Conservation (phyloP, 2,888 invertebrate genomes). For the Andrena flavipes region DNA sequence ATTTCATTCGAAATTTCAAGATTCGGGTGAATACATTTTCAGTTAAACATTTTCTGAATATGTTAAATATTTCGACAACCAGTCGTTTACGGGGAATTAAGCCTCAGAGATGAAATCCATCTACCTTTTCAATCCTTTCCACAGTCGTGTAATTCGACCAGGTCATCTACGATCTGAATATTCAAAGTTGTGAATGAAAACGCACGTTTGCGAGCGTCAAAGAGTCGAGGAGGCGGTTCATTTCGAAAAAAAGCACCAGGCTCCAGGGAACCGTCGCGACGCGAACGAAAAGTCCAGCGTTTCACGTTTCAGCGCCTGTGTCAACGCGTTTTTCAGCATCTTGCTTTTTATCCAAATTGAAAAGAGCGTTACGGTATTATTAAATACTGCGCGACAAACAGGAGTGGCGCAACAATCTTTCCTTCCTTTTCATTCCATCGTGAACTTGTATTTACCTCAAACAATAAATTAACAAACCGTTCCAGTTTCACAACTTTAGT, state of each 20-base stretch:
- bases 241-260: neutral
- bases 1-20: too few relatives aligned
- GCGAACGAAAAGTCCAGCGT: neutral
- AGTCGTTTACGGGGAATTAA: neutral
- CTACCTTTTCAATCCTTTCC: slow-evolving; percentile 5
- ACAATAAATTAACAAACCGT: too few relatives aligned
- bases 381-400: neutral
- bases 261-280: neutral
- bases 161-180: neutral
- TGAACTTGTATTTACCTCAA: neutral
- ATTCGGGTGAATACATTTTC: too few relatives aligned
- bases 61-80: neutral
- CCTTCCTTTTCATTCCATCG: neutral
- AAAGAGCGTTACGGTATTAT: neutral
- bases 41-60: too few relatives aligned
- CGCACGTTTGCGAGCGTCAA: neutral
- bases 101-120: neutral
- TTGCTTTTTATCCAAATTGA: neutral
- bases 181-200: slow-evolving; percentile 23
- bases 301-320: neutral
- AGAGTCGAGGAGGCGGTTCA: slow-evolving; percentile 13
- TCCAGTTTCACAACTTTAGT: too few relatives aligned
- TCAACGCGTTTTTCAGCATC: neutral
- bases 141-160: neutral
- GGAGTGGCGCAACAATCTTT: neutral